A percentile compares a stretch with the other conserved stretches of the same genome.
Evolutionary conservation across 2,113 vertebrate genomes (phyloP).

Genomic region (Macrotus californicus): DNA sequence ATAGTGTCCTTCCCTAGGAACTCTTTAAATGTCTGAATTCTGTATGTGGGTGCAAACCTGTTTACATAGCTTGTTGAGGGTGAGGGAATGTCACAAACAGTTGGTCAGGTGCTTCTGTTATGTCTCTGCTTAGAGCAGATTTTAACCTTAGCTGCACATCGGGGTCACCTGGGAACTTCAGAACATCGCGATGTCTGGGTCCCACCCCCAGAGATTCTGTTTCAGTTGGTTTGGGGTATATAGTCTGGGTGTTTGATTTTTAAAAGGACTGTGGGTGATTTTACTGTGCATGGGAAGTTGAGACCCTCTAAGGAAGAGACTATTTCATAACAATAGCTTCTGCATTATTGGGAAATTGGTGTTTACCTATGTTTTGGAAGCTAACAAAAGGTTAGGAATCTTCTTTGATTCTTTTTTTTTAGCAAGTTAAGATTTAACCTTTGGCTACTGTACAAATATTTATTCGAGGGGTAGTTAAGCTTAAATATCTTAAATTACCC

Average conservation of each 20-base stretch:
- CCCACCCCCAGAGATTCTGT: not conserved
- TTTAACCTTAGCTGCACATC: not conserved
- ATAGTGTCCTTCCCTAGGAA: not conserved
- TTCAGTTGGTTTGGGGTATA: not conserved
- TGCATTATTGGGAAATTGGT: not conserved
- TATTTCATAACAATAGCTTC: not conserved
- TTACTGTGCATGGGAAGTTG: not conserved
- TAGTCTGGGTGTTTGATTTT: not conserved
- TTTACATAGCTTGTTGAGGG: not conserved
- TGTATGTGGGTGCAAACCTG: not conserved
- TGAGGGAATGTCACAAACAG: not conserved
- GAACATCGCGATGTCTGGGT: not conserved
- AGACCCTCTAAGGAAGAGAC: not conserved
- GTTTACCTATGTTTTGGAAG: conserved; percentile 8
- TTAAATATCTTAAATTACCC: not conserved
- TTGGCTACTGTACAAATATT: not conserved
- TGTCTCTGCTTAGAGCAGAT: not conserved
- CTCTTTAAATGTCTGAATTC: not conserved
- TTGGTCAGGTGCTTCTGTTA: not conserved
- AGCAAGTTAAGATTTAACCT: not conserved
- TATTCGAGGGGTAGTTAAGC: not conserved
- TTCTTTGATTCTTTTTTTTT: not conserved
- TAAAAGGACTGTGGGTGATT: not conserved
- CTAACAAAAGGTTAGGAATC: not conserved
- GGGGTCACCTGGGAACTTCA: not conserved